Percentiles rank a stretch among this genome's conserved stretches.
Evolutionary conservation across 2,888 invertebrate genomes (phyloP).

Genomic region (Patella depressa): DNA sequence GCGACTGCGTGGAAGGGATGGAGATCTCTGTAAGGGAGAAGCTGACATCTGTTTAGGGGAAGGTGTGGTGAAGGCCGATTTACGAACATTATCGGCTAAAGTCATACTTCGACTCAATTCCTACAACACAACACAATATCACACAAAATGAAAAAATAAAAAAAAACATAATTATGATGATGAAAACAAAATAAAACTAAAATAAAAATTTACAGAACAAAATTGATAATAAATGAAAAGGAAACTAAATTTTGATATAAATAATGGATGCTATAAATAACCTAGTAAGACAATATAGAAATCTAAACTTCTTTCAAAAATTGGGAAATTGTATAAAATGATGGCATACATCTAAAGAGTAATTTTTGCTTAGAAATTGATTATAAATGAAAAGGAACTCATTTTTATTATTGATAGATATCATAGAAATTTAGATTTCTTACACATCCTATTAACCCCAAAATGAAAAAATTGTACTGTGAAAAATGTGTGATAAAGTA

Average conservation of each 20-base stretch:
- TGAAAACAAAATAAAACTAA: background rate
- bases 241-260: too few relatives aligned
- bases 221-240: too few relatives aligned
- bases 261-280: too few relatives aligned
- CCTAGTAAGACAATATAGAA: too few relatives aligned
- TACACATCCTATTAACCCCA: too few relatives aligned
- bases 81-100: conserved; percentile 23
- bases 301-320: too few relatives aligned
- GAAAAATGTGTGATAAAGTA: too few relatives aligned
- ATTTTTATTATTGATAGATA: too few relatives aligned
- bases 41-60: conserved; percentile 45
- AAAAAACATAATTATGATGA: conserved; percentile 5
- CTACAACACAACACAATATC: conserved; percentile 37
- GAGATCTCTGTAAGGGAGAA: conserved; percentile 33
- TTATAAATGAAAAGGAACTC: background rate
- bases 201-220: background rate
- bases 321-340: too few relatives aligned
- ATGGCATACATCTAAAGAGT: background rate
- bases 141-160: background rate
- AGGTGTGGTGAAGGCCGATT: conserved; percentile 57
- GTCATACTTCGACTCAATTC: conserved; percentile 39
- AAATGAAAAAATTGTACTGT: too few relatives aligned
- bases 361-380: background rate
- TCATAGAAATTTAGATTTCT: too few relatives aligned
- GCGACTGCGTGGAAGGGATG: conserved; percentile 37